Conservation (phyloP, 1,140 invertebrate genomes). For the Drosophila simulans region DNA sequence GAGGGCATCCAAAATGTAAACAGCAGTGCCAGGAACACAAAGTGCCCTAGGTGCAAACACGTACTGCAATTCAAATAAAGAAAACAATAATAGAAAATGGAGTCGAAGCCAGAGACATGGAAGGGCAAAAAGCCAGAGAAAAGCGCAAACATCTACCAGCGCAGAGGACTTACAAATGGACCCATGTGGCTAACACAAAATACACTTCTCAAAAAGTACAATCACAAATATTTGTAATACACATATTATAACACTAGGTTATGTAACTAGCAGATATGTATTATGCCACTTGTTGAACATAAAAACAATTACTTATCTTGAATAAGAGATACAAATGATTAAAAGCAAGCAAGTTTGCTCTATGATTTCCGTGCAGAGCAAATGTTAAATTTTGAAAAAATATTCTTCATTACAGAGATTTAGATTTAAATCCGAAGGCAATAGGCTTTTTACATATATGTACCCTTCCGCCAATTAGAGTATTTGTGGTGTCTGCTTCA, state of each 20-base stretch:
- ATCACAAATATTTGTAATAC: too few relatives aligned
- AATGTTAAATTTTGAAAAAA: too few relatives aligned
- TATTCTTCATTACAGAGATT: too few relatives aligned
- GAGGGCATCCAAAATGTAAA: constrained; percentile 54
- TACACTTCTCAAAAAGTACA: not conserved
- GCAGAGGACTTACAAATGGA: constrained; percentile 47
- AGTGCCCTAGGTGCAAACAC: constrained; percentile 79
- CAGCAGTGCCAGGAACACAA: constrained; percentile 45
- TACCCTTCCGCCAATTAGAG: not conserved
- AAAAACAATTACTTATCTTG: too few relatives aligned
- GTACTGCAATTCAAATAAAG: constrained; percentile 81
- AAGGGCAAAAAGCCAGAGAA: constrained; percentile 58
- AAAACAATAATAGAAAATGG: constrained; percentile 82
- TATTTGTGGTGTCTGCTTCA: constrained; percentile 13
- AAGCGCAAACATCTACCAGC: constrained; percentile 56
- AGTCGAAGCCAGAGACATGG: constrained; percentile 52
- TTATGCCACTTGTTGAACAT: too few relatives aligned
- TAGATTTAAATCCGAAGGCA: too few relatives aligned
- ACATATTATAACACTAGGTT: too few relatives aligned
- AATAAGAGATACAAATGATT: too few relatives aligned
- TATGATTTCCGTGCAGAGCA: too few relatives aligned
- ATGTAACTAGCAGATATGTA: too few relatives aligned
- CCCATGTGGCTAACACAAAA: not conserved
- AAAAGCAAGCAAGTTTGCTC: too few relatives aligned
- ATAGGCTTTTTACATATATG: too few relatives aligned